Evolutionary conservation across 2,888 invertebrate genomes (phyloP).

Genomic region (Heliconius hortense): DNA sequence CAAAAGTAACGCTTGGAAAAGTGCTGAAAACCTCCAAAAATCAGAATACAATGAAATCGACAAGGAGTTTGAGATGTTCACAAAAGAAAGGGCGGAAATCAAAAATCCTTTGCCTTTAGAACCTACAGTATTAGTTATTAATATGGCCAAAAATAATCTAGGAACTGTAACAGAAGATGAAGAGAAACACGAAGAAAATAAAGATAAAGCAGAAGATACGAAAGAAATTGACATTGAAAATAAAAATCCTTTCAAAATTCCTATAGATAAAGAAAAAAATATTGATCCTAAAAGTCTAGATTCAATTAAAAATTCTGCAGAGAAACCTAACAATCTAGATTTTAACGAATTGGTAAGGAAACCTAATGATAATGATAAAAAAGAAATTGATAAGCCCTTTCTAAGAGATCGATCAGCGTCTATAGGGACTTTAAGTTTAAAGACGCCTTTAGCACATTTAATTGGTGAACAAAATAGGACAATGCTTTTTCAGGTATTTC

Average conservation of each 20-base stretch:
- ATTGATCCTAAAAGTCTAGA: slow-evolving; percentile 38
- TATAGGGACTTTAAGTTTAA: slow-evolving; percentile 79
- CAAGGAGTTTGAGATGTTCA: slow-evolving; percentile 76
- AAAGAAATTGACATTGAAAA: slow-evolving; percentile 20
- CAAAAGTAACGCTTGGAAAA: slow-evolving; percentile 59
- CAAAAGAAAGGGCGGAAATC: slow-evolving; percentile 69
- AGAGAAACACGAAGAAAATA: slow-evolving; percentile 61
- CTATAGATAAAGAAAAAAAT: slow-evolving; percentile 34
- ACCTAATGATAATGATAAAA: slow-evolving; percentile 41
- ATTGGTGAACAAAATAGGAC: slow-evolving; percentile 91
- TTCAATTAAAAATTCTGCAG: slow-evolving; percentile 4
- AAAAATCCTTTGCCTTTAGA: slow-evolving; percentile 59
- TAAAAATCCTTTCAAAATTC: slow-evolving; percentile 44
- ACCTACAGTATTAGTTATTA: slow-evolving; percentile 59
- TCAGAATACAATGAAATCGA: slow-evolving; percentile 58
- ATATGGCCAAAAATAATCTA: slow-evolving; percentile 63
- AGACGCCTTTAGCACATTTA: slow-evolving; percentile 73
- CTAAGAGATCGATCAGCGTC: slow-evolving; percentile 83
- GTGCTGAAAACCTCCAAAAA: slow-evolving; percentile 56
- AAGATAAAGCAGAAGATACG: slow-evolving; percentile 44
- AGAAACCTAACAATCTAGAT: slow-evolving; percentile 48
- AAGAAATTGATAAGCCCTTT: slow-evolving; percentile 63
- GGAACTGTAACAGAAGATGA: slow-evolving; percentile 72
- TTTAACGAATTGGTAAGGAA: slow-evolving; percentile 60
- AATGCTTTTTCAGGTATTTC: slow-evolving; percentile 92